phyloP scores from a whole-genome alignment of 2,113 vertebrate genomes.

The Peromyscus leucopus region DNA sequence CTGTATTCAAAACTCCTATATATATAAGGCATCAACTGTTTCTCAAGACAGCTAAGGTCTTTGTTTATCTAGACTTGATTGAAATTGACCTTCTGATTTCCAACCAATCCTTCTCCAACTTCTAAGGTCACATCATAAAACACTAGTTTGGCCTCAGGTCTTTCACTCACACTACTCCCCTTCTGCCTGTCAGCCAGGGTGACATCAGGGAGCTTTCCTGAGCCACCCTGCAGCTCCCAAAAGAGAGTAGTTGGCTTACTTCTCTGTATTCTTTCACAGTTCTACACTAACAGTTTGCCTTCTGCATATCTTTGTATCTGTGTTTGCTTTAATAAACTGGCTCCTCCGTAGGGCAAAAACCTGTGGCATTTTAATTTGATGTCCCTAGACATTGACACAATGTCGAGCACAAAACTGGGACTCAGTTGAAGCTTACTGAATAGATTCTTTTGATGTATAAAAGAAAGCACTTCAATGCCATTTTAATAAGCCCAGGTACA shows the following conservation, averaged over 20 bases:
- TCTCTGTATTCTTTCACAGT: neutral
- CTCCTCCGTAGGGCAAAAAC: conserved; percentile 14
- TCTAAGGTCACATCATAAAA: neutral
- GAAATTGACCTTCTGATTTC: neutral
- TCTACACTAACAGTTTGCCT: neutral
- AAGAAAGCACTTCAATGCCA: neutral
- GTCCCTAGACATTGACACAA: neutral
- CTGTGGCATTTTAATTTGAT: conserved; percentile 3
- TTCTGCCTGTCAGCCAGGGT: neutral
- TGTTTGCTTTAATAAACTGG: conserved; percentile 31
- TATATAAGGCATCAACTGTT: conserved; percentile 12
- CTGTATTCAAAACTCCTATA: neutral
- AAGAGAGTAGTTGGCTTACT: neutral
- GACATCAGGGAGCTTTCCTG: neutral
- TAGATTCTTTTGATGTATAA: neutral
- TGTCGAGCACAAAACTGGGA: neutral
- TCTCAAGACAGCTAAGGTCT: neutral
- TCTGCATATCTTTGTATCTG: neutral
- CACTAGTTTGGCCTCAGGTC: neutral
- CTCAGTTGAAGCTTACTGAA: neutral
- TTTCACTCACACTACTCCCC: neutral
- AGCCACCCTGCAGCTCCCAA: neutral
- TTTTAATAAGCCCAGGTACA: neutral
- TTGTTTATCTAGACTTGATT: neutral
- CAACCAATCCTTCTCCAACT: neutral